Evolutionary conservation across 2,797 vertebrate species (phyloP).

Genomic region (Anableps anableps): DNA sequence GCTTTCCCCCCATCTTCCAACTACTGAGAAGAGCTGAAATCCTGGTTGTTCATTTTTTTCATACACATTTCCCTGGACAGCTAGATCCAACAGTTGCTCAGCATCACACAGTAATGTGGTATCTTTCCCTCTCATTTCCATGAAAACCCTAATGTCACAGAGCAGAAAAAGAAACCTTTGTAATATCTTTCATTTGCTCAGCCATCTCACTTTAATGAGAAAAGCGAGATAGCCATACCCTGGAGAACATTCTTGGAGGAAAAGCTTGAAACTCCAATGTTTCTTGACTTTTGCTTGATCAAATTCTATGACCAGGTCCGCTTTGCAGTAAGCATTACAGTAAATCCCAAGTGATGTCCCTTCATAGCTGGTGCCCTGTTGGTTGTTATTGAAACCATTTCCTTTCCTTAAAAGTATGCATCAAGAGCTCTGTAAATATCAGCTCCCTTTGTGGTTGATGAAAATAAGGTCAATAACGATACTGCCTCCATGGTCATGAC

Average conservation of each 20-base stretch:
- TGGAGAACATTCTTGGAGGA: background rate
- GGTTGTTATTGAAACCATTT: background rate
- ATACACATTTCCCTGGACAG: background rate
- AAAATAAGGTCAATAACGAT: background rate
- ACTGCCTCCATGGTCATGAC: background rate
- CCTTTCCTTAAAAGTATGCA: background rate
- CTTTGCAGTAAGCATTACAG: background rate
- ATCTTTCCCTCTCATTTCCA: background rate
- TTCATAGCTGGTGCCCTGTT: background rate
- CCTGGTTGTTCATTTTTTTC: background rate
- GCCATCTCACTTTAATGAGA: background rate
- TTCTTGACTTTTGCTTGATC: background rate
- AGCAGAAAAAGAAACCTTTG: background rate
- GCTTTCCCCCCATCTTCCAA: background rate
- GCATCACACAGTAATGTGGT: slow-evolving; percentile 2
- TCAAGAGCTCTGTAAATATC: background rate
- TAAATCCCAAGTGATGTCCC: background rate
- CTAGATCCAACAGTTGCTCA: background rate
- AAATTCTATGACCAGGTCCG: background rate
- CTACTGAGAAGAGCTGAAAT: background rate
- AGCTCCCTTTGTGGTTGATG: background rate
- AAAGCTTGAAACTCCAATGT: background rate
- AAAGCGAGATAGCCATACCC: background rate
- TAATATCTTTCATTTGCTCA: background rate
- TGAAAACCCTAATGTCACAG: background rate